Evolutionary conservation across 2,797 vertebrate species (phyloP).

Genomic region (Acipenser transmontanus): DNA sequence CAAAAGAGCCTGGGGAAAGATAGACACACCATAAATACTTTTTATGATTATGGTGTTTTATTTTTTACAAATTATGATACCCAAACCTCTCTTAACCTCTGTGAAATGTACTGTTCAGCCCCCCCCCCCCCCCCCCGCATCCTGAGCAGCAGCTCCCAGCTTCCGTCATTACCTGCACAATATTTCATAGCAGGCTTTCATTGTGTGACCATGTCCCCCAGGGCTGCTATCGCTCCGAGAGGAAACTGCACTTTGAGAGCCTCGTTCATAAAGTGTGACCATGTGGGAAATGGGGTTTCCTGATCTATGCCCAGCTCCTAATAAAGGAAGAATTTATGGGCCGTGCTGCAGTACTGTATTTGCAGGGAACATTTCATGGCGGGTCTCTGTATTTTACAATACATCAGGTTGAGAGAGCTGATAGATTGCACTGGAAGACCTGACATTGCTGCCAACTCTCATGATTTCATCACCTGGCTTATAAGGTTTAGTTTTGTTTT

Average conservation of each 20-base stretch:
- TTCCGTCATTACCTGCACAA: constrained; percentile 6
- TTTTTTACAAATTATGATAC: no score
- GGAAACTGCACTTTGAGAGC: constrained; percentile 38
- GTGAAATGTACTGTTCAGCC: no score
- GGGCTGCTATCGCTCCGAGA: not conserved
- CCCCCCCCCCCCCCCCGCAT: no score
- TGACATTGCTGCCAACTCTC: not conserved
- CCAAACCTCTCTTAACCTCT: no score
- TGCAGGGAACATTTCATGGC: not conserved
- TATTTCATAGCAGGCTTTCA: not conserved
- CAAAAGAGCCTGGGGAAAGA: no score
- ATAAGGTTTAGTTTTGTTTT: constrained; percentile 9
- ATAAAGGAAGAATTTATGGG: constrained; percentile 53
- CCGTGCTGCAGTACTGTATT: constrained; percentile 13
- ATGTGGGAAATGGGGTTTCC: constrained; percentile 39
- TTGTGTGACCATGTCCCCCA: not conserved
- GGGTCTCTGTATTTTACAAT: constrained; percentile 28
- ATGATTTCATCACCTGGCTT: constrained; percentile 19
- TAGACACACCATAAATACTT: no score
- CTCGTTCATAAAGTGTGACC: constrained; percentile 47
- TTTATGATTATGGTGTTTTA: no score
- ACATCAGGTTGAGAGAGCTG: constrained; percentile 11
- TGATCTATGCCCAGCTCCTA: constrained; percentile 32
- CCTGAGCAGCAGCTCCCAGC: no score
- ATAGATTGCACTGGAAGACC: not conserved